Evolutionary conservation across 2,888 invertebrate genomes (phyloP).

Genomic region (Cerastis rubricosa): DNA sequence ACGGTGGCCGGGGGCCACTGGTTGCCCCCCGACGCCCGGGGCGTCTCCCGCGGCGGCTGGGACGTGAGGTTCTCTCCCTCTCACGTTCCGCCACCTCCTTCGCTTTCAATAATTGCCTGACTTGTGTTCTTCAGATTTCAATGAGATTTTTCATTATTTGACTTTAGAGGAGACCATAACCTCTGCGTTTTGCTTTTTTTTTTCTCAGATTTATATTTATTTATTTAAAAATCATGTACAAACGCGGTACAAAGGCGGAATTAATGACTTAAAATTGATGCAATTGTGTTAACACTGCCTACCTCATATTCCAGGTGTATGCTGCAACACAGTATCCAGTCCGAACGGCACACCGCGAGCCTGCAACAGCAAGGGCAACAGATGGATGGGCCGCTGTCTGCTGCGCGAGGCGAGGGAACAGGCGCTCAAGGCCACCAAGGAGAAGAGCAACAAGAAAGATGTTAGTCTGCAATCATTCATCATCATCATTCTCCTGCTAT

Average conservation of each 20-base stretch:
- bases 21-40: too few relatives aligned
- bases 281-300: background rate
- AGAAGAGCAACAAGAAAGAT: constrained; percentile 83
- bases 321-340: constrained; percentile 75
- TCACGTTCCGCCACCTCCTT: too few relatives aligned
- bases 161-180: too few relatives aligned
- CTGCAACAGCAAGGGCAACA: constrained; percentile 74
- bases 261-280: background rate
- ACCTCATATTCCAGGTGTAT: constrained; percentile 67
- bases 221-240: background rate
- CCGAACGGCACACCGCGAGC: constrained; percentile 67
- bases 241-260: too few relatives aligned
- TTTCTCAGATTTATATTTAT: background rate
- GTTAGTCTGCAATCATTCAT: constrained; percentile 71
- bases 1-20: too few relatives aligned
- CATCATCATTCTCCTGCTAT: too few relatives aligned
- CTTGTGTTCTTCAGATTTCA: background rate
- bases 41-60: too few relatives aligned
- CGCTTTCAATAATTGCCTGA: background rate
- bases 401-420: constrained; percentile 85
- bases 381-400: constrained; percentile 89
- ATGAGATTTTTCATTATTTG: background rate
- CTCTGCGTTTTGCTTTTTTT: background rate
- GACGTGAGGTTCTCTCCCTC: too few relatives aligned
- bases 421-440: constrained; percentile 74